These are phyloP conservation scores for Mormyrus hasselquistii DNA, from an alignment of 2,797 vertebrate species.

Conservation along the genomic window DNA sequence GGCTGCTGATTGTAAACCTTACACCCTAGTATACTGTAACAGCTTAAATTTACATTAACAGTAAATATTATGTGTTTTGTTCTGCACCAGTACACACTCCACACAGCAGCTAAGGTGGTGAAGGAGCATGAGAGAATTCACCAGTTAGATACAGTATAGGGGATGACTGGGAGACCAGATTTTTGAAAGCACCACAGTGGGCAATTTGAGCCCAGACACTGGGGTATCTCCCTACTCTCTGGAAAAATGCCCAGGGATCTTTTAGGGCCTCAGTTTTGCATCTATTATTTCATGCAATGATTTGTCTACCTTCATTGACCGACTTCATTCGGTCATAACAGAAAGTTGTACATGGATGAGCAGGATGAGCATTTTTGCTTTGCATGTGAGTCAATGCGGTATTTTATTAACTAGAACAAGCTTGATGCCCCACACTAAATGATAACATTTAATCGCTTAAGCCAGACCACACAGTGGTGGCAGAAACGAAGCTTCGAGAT, in stretches of 20 bases:
- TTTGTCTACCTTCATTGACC: neutral
- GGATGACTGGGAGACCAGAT: neutral
- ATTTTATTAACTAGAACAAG: neutral
- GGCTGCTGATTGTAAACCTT: neutral
- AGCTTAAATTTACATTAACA: neutral
- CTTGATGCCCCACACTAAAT: neutral
- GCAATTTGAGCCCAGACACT: neutral
- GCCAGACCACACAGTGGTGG: neutral
- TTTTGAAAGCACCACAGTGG: neutral
- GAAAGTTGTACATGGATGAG: neutral
- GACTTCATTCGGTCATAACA: neutral
- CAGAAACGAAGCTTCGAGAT: neutral
- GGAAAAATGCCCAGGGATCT: neutral
- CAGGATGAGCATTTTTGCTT: neutral
- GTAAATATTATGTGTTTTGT: neutral
- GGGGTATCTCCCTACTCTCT: neutral
- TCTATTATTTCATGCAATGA: neutral
- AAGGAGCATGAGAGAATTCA: neutral
- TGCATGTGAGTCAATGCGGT: neutral
- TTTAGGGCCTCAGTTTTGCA: neutral
- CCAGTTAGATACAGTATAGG: neutral
- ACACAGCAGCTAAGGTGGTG: neutral
- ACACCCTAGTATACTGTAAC: neutral
- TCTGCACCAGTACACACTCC: neutral
- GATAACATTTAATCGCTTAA: slow-evolving; percentile 1